Base-by-base conservation (phyloP, 2,797 vertebrate genomes). In the Brachymystax lenok region DNA sequence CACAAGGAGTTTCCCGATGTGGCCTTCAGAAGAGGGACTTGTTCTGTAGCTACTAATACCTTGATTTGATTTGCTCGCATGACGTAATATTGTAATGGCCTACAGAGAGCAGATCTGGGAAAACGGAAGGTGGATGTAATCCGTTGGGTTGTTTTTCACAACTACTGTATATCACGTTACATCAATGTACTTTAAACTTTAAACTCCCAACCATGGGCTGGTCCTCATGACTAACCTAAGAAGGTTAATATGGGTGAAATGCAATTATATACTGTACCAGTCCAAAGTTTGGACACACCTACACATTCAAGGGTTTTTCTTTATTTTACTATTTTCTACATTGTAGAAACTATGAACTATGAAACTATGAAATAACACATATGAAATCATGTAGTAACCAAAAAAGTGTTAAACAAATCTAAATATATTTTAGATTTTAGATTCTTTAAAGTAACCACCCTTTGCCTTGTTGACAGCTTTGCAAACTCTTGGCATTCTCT, bases 1-100 rank as follows among this genome's bases (percentile, higher is more conserved):
- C 67, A 40, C 73, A 83, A 79, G 86, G 88, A 88, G 88, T 91
- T 80, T 79, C 76, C 77, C 77, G 24, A 54, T 46, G 33, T 77
- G 82, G 73, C 82, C 21, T 68, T 50, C 68, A 33, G 19, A n/a
- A 67, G 30, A 30, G 54, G 83, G 75, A 27, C 30, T n/a, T 66
- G 61, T 56, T 71, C 73, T 2, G 69, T 28, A 87, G 85, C 82
- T 85, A 12, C 10, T 46, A 46, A 72, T 72, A 71, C 73, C 33
- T 71, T 69, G 67, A 73, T 51, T 40, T 76, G 40, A 46, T 46
- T 46, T 19, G 12, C 61, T 69, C 27, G 5, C 52, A 16, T 63
- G 35, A 46, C 54, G 5, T 30, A 66, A 61, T 27, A n/a, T 67
- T 28, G 28, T 46, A 27, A 27, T 21, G 17, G 51, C 7, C 63